Evolutionary conservation across 2,888 invertebrate genomes (phyloP).

Genomic region (Cyrtodaria siliqua): DNA sequence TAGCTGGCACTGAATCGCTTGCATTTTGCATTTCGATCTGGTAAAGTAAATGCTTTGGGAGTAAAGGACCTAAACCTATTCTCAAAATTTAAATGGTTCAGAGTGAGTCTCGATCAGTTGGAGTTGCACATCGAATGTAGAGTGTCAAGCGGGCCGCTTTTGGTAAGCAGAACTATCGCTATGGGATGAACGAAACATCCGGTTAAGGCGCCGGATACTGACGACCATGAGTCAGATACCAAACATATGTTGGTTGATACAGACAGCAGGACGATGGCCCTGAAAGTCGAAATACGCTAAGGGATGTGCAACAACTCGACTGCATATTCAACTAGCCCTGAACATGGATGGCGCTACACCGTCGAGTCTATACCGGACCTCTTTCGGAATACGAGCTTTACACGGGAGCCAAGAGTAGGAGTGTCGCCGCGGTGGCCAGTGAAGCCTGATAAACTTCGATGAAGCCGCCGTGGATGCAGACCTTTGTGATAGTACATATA

Average conservation of each 20-base stretch:
- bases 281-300: slow-evolving; percentile 91
- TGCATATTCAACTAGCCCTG: slow-evolving; percentile 90
- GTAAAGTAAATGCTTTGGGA: slow-evolving; percentile 92
- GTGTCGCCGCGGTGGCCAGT: slow-evolving; percentile 87
- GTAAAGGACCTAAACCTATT: slow-evolving; percentile 91
- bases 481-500: slow-evolving; percentile 92
- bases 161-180: slow-evolving; percentile 93
- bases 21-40: slow-evolving; percentile 89
- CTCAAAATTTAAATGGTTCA: slow-evolving; percentile 93
- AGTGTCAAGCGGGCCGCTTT: slow-evolving; percentile 91
- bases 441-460: slow-evolving; percentile 88
- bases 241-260: slow-evolving; percentile 89
- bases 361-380: slow-evolving; percentile 55
- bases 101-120: slow-evolving; percentile 89
- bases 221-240: slow-evolving; percentile 89
- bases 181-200: slow-evolving; percentile 92
- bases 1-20: slow-evolving; percentile 88
- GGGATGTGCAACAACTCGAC: slow-evolving; percentile 89
- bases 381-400: slow-evolving; percentile 66
- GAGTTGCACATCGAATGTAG: slow-evolving; percentile 87
- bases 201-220: slow-evolving; percentile 90
- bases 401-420: slow-evolving; percentile 87
- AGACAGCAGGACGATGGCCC: slow-evolving; percentile 92
- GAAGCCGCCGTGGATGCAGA: slow-evolving; percentile 87
- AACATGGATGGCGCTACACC: slow-evolving; percentile 89